Base-by-base conservation (phyloP, 2,113 vertebrate species). In the Rhegmatorhina hoffmannsi region DNA sequence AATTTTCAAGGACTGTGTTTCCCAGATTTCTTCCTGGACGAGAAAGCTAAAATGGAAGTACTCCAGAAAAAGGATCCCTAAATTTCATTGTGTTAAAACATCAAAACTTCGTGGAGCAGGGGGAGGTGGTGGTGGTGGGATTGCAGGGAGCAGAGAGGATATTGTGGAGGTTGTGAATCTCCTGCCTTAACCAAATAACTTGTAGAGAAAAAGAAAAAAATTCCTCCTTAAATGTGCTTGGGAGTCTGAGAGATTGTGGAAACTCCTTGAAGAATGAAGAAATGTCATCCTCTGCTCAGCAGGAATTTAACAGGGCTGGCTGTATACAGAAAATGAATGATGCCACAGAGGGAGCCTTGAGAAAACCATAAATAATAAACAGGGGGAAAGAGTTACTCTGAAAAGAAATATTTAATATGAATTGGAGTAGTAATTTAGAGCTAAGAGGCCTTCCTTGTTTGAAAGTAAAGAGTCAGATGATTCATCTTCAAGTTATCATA, bases 291-390 rank as follows among this genome's bases (percentile, higher is more conserved):
- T 78, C 17, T 87, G 52, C 86, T 93, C 43, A 78, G 55, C 74
- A 79, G 66, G 74, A 91, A 47, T 91, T 84, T 75, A 75, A 49
- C 20, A 4, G 68, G 55, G 34, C 69, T 78, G 52, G 44, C n/a
- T 87, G 47, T 28, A 17, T 56, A 10, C 19, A 40, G 75, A 31
- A 92, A 92, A 83, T 80, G 89, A 96, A 89, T 81, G 69, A 67
- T 64, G 52, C 80, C 67, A 75, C 56, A 78, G 69, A 92, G 56
- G 24, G 52, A 92, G 52, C 21, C 34, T 29, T 84, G 73, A 81
- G 73, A 68, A 92, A 84, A 91, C 36, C 56, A 74, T 74, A 70
- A 93, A 80, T 95, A 96, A 93, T 88, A 74, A 81, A 94, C 0
- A 1, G 17, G 25, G 92, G 56, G 38, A 49, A 87, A 89, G 69